These are phyloP conservation scores for Falco berigora DNA, from an alignment of 2,797 vertebrate species.

Conservation along the genomic window DNA sequence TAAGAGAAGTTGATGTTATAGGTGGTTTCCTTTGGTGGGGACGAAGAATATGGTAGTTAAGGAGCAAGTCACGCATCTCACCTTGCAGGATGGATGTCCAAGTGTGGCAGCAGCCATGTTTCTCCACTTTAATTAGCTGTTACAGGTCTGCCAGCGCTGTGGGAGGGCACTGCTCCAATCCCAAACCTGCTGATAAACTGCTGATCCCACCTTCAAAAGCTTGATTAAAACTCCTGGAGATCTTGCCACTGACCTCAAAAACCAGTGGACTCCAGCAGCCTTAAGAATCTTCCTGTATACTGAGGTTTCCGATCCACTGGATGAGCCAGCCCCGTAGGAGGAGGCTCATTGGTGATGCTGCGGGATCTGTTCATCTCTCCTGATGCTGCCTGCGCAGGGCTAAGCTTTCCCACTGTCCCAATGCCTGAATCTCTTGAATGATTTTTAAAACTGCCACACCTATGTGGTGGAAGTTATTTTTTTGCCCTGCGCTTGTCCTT, in stretches of 20 bases:
- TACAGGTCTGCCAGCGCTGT: background rate
- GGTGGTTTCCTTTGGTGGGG: background rate
- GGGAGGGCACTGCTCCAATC: background rate
- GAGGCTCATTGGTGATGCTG: no score
- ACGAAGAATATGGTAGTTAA: background rate
- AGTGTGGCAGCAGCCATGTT: background rate
- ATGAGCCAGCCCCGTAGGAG: background rate
- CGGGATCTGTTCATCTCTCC: background rate
- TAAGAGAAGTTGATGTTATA: background rate
- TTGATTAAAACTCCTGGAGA: background rate
- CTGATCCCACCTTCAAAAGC: background rate
- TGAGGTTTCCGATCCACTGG: background rate
- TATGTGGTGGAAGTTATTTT: background rate
- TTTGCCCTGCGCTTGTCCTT: background rate
- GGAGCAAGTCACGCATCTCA: background rate
- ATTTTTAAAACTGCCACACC: background rate
- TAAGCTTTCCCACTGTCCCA: background rate
- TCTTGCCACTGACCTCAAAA: background rate
- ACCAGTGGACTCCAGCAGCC: background rate
- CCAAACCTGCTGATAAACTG: background rate
- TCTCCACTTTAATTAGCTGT: background rate
- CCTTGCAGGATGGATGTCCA: no score
- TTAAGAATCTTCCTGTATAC: fast-evolving
- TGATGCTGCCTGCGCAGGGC: background rate
- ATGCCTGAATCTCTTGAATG: background rate